Evolutionary conservation across 1,140 invertebrate species (phyloP).

Genomic region (Sminthurinus signatus): DNA sequence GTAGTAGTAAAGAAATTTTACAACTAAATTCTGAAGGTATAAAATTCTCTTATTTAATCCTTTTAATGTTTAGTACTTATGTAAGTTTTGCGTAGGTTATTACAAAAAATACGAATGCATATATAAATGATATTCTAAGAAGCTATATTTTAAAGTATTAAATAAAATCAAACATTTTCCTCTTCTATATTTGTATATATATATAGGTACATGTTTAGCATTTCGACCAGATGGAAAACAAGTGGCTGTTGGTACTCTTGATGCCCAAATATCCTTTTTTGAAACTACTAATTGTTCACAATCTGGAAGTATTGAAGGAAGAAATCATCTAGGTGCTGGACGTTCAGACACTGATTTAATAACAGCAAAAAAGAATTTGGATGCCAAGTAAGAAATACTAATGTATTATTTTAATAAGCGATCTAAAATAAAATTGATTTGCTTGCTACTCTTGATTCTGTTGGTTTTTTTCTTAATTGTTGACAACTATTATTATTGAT

Average conservation of each 20-base stretch:
- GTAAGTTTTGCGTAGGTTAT: no score
- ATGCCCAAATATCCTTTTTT: conserved; percentile 83
- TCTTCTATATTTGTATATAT: no score
- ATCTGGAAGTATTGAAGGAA: conserved; percentile 72
- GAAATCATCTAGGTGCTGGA: conserved; percentile 78
- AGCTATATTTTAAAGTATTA: no score
- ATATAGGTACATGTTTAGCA: conserved; percentile 60
- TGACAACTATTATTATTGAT: no score
- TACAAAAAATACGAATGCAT: no score
- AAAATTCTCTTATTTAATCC: conserved; percentile 9
- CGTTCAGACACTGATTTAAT: conserved; percentile 75
- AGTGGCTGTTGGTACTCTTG: conserved; percentile 82
- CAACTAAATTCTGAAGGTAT: conserved; percentile 69
- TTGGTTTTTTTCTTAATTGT: no score
- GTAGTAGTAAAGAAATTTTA: conserved; percentile 74
- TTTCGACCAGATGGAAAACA: conserved; percentile 85
- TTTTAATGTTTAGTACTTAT: conserved; percentile 2
- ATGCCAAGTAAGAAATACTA: conserved; percentile 78
- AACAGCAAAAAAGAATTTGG: conserved; percentile 73
- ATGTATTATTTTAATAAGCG: no score
- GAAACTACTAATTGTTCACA: conserved; percentile 64
- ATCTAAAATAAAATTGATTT: no score
- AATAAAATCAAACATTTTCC: no score
- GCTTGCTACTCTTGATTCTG: no score
- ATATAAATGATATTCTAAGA: not conserved